Evolutionary conservation across 2,888 invertebrate genomes (phyloP).

Genomic region (Copidosoma aretas): DNA sequence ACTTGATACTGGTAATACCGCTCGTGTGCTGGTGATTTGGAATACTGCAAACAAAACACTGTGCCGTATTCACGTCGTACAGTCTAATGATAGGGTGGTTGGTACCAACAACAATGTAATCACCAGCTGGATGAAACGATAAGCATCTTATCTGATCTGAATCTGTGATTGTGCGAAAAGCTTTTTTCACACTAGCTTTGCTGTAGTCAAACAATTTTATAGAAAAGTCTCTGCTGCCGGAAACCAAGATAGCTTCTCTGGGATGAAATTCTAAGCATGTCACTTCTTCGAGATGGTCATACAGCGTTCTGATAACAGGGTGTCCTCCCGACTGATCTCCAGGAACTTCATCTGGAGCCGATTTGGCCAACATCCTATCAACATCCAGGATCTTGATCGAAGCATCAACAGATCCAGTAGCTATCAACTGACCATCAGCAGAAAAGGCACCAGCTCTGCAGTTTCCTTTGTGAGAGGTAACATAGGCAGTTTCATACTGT

Average conservation of each 20-base stretch:
- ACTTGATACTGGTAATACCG: slow-evolving; percentile 79
- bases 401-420: slow-evolving; percentile 97
- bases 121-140: slow-evolving; percentile 95
- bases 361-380: slow-evolving; percentile 98
- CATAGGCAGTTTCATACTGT: slow-evolving; percentile 97
- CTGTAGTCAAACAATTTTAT: slow-evolving; percentile 98
- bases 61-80: slow-evolving; percentile 94
- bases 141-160: slow-evolving; percentile 89
- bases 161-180: slow-evolving; percentile 94
- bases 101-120: slow-evolving; percentile 92
- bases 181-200: slow-evolving; percentile 97
- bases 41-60: slow-evolving; percentile 93
- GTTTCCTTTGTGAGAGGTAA: slow-evolving; percentile 96
- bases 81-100: slow-evolving; percentile 88
- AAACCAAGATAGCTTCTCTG: slow-evolving; percentile 89
- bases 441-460: slow-evolving; percentile 97
- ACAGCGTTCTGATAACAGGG: slow-evolving; percentile 96
- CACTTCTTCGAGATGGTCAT: slow-evolving; percentile 97
- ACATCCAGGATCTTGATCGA: slow-evolving; percentile 99
- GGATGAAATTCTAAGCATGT: slow-evolving; percentile 97
- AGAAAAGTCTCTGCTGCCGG: slow-evolving; percentile 92
- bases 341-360: slow-evolving; percentile 88
- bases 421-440: slow-evolving; percentile 91
- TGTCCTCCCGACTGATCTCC: slow-evolving; percentile 90
- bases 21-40: slow-evolving; percentile 84